Evolutionary conservation across 2,888 invertebrate genomes (phyloP), one percentile per base, ranked within the genome.

Genomic region (Drosophila sordidula): DNA sequence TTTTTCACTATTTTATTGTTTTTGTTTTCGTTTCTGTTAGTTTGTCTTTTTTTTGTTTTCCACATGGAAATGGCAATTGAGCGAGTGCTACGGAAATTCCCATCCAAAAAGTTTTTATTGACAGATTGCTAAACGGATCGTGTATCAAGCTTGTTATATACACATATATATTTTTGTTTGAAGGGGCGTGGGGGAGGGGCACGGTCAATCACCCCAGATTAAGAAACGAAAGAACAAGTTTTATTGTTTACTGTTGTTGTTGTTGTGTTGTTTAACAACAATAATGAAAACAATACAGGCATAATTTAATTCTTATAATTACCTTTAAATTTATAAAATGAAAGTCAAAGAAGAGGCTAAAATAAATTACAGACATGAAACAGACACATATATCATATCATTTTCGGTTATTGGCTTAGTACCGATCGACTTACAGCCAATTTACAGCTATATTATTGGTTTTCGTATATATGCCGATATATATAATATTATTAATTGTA

Each of bases 101-200:
- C 50, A 18, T 36, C 45, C 34, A 36, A 59, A 68, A 55, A 54
- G 18, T 44, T 50, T 69, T 45, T 54, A 69, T 61, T 69, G 54
- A 69, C 69, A 50, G 45, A 56, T 65, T 67, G 45, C 39, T 55
- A 36, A 56, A 46, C 67, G 56, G 69, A 61, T 69, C 69, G 50
- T 45, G 54, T 54, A 46, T 52, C 54, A 34, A 39, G 39, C 16
- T 39, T 14, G 14, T 3, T 16, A 16, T 14, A 14, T 38, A 36
- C 5, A n/a, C n/a, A 36, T n/a, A 9, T 4, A 38, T 8, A 22
- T 34, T 12, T 34, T 34, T 12, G 4, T 12, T 25, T 14, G 25
- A 9, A 25, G 4, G 22, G 29, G 29, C 52, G 38, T 65, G 11
- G 38, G 46, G 25, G 9, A 12, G 18, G 22, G 8, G 32, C n/a